Evolutionary conservation across 2,888 invertebrate species (phyloP).

Genomic region (Electrophaes corylata): DNA sequence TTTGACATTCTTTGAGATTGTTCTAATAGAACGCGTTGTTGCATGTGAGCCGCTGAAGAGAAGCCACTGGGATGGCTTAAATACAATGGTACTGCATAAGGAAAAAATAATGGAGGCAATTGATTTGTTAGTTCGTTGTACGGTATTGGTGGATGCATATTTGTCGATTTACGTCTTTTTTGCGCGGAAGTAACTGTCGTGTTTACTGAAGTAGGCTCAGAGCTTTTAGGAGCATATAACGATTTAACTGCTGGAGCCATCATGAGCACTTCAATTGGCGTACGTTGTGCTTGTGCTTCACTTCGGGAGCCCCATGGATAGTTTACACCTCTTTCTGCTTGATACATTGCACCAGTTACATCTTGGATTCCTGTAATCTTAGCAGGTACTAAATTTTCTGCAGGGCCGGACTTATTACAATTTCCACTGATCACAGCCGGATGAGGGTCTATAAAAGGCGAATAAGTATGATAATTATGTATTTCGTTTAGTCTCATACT

Average conservation of each 20-base stretch:
- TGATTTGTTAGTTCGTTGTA: conserved; percentile 6
- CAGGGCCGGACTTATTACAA: conserved; percentile 19
- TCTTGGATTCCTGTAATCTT: not conserved
- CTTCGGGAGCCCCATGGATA: not conserved
- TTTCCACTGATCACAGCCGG: conserved; percentile 25
- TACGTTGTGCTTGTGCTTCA: not conserved
- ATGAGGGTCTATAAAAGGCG: conserved; percentile 22
- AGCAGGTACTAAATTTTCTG: conserved; percentile 19
- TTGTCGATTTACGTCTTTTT: conserved; percentile 6
- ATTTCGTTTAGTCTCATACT: not conserved
- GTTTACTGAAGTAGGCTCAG: not conserved
- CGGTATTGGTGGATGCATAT: not conserved
- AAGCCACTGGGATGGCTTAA: not conserved
- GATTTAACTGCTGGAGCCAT: not conserved
- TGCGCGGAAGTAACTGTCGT: not conserved
- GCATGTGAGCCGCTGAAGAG: not conserved
- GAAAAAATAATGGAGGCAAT: not conserved
- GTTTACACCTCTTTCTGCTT: not conserved
- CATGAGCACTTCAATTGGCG: not conserved
- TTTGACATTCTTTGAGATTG: not conserved
- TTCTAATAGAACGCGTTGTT: not conserved
- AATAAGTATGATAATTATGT: not conserved
- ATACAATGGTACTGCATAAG: not conserved
- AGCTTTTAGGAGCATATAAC: not conserved
- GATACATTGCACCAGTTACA: conserved; percentile 2